Evolutionary conservation across 2,797 vertebrate species (phyloP), one percentile per base, ranked within the genome.

Genomic region (Lepidocolaptes lacrymiger): DNA sequence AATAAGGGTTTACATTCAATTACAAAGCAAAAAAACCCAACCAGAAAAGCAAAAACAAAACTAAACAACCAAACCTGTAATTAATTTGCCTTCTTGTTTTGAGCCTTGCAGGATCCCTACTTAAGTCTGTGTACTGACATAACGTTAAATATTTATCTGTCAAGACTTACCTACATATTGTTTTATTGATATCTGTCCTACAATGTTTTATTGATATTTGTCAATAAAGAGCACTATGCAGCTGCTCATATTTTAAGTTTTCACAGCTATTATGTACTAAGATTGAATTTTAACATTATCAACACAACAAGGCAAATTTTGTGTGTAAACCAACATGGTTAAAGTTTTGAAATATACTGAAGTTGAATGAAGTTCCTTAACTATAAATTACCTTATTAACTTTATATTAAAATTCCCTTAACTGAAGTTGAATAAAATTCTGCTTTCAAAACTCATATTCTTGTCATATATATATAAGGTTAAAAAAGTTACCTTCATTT

Each of bases 251-350:
- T 36, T 88, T 89, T 27, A 86, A 51, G 21, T 54, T 80, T 62
- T 37, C 27, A 54, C 36, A 76, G 28, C 17, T 24, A 43, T 36
- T 5, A 55, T 34, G 15, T 58, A 62, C 44, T 78, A 74, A 41
- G 23, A 88, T 1, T 37, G 14, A 52, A 56, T 84, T 71, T 77
- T 49, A 49, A 72, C 12, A 43, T 78, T 90, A 89, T 74, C 66
- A 80, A 71, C 22, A 64, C 3, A 43, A 21, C 21, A 63, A 64
- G 51, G 23, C 46, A 61, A 48, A 44, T 34, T 85, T 20, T 82
- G 7, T n/a, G 3, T 9, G 2, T 24, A 75, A 73, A 82, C 1
- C 7, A 56, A 46, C 14, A 15, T 5, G 9, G 9, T 0, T 20
- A 23, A 73, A 37, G 26, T 55, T 95, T 34, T 37, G 10, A 73